These are phyloP conservation scores for Lucifuga dentata DNA, from an alignment of 2,113 vertebrate genomes.

Conservation along the genomic window DNA sequence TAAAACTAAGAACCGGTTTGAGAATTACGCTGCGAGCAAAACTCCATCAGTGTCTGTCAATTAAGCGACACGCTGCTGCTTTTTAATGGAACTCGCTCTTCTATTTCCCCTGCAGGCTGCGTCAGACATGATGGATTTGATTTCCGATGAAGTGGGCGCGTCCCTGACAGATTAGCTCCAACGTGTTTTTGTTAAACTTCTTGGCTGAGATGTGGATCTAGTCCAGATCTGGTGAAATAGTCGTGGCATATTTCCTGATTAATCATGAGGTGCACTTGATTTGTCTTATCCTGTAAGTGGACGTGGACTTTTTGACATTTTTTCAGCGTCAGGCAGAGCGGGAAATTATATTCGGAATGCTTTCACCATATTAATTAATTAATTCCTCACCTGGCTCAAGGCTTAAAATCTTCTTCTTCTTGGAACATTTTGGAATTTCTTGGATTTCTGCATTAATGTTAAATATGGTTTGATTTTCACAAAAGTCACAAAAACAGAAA, in stretches of 20 bases:
- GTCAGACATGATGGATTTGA: conserved; percentile 51
- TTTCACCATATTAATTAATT: conserved; percentile 44
- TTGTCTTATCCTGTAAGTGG: conserved; percentile 37
- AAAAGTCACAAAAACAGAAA: too few relatives aligned
- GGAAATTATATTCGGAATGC: conserved; percentile 24
- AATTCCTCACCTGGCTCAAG: conserved; percentile 16
- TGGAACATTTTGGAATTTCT: too few relatives aligned
- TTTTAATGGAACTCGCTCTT: conserved; percentile 55
- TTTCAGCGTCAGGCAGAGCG: conserved; percentile 10
- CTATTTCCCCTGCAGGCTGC: conserved; percentile 33
- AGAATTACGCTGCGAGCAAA: conserved; percentile 38
- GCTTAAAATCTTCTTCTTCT: neutral
- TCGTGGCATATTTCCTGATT: conserved; percentile 34
- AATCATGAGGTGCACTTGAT: conserved; percentile 54
- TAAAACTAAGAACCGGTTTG: conserved; percentile 24
- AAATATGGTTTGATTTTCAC: too few relatives aligned
- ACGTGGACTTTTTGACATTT: conserved; percentile 2
- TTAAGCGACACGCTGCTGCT: conserved; percentile 40
- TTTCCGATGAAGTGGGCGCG: conserved; percentile 39
- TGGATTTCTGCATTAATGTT: too few relatives aligned
- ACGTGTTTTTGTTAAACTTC: conserved; percentile 11
- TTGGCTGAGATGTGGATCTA: conserved; percentile 53
- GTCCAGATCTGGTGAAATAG: conserved; percentile 27
- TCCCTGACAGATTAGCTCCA: conserved; percentile 30
- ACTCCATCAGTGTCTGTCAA: conserved; percentile 55